Percentiles rank a stretch among this genome's conserved stretches.
Conservation (phyloP, 2,888 invertebrate genomes). For the Pammene fasciana region DNA sequence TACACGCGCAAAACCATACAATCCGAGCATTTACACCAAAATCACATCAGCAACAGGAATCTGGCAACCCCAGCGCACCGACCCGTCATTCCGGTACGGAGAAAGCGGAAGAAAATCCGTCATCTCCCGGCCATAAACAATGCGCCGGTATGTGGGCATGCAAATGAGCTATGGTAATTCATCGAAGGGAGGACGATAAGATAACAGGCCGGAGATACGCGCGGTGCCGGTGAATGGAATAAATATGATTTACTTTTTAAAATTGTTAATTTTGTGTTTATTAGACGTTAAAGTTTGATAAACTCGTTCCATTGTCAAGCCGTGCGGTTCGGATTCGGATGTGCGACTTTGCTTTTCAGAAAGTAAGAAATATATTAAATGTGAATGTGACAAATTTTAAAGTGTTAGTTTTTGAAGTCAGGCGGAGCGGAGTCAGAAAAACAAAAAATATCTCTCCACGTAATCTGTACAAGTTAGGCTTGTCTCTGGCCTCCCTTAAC, state of each 20-base stretch:
- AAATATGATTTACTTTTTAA: slow-evolving; percentile 65
- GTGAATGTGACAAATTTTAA: too few species aligned
- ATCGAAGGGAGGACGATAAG: slow-evolving; percentile 76
- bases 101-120: slow-evolving; percentile 81
- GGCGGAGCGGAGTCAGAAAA: too few species aligned
- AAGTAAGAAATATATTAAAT: too few species aligned
- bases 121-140: slow-evolving; percentile 79
- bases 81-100: slow-evolving; percentile 50
- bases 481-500: too few species aligned
- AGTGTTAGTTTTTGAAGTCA: too few species aligned
- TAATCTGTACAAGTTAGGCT: too few species aligned
- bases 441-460: too few species aligned
- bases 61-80: slow-evolving; percentile 36
- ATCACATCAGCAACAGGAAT: slow-evolving; percentile 42
- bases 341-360: background rate
- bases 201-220: slow-evolving; percentile 78
- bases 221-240: slow-evolving; percentile 48
- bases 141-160: slow-evolving; percentile 71
- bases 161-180: slow-evolving; percentile 81
- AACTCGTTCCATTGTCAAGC: background rate
- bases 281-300: background rate
- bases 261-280: slow-evolving; percentile 13
- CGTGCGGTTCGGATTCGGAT: background rate
- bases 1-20: background rate
- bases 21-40: slow-evolving; percentile 25